Evolutionary conservation across 2,113 vertebrate genomes (phyloP).

Genomic region (Callospermophilus lateralis): DNA sequence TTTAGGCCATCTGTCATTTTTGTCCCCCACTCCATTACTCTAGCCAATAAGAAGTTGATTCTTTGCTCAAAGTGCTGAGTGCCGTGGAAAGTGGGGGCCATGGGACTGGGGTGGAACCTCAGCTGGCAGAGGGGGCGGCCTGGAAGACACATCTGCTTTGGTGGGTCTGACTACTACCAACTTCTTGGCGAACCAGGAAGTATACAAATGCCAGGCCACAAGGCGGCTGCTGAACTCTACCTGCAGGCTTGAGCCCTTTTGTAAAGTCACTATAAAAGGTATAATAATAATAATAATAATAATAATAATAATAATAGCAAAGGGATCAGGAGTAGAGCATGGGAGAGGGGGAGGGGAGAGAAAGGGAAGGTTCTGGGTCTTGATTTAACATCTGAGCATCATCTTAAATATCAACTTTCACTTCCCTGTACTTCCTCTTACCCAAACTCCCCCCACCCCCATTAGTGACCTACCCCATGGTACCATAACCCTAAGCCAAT

Average conservation of each 20-base stretch:
- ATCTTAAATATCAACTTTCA: no score
- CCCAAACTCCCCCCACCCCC: no score
- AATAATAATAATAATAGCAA: no score
- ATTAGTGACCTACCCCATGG: no score
- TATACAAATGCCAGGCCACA: neutral
- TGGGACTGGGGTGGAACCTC: neutral
- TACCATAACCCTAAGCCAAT: no score
- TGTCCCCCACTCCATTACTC: neutral
- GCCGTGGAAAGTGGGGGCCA: neutral
- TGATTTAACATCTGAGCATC: no score
- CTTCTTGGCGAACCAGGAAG: rapidly evolving
- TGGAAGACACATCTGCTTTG: neutral
- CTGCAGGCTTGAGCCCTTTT: neutral
- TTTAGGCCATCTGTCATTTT: neutral
- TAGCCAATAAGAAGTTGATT: neutral
- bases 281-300: no score
- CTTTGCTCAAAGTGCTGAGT: neutral
- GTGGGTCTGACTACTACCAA: neutral
- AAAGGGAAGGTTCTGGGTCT: no score
- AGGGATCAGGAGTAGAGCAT: no score
- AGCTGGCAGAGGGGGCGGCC: rapidly evolving
- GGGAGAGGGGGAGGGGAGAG: no score
- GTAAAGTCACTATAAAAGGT: neutral
- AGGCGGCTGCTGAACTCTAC: neutral
- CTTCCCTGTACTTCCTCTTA: no score